phyloP scores from a whole-genome alignment of 2,888 invertebrate species.

The Ferrisia virgata region DNA sequence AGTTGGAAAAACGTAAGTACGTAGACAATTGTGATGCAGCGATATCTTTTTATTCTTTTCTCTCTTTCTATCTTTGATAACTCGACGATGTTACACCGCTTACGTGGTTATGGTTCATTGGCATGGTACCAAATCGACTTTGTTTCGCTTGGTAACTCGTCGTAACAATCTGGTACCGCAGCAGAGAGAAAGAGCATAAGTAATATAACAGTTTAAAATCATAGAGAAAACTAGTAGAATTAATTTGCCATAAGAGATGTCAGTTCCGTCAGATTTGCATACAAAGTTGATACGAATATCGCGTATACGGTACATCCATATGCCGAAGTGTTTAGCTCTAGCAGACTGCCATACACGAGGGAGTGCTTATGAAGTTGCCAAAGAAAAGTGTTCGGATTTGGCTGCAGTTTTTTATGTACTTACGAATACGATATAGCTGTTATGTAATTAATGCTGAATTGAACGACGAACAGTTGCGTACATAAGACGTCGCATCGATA shows the following conservation, averaged over 20 bases:
- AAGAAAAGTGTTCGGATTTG: background rate
- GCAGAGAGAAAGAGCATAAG: background rate
- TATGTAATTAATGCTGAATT: background rate
- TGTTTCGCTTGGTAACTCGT: background rate
- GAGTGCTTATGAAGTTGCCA: background rate
- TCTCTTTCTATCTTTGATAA: background rate
- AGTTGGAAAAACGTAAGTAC: background rate
- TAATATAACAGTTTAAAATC: background rate
- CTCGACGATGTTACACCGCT: background rate
- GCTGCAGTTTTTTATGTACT: background rate
- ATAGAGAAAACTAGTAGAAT: background rate
- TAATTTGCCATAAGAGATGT: background rate
- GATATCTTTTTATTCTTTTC: background rate
- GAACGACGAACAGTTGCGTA: too few species aligned
- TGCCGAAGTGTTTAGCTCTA: too few species aligned
- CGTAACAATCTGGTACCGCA: background rate
- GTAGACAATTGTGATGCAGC: background rate
- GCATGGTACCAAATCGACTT: constrained; percentile 1
- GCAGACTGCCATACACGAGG: background rate
- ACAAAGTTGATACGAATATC: too few species aligned
- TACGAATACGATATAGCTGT: background rate
- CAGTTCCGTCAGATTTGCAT: background rate
- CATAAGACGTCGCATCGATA: too few species aligned
- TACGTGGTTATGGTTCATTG: constrained; percentile 5
- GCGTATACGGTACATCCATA: too few species aligned